Evolutionary conservation across 2,113 vertebrate genomes (phyloP).

Genomic region (Malurus cyaneus): DNA sequence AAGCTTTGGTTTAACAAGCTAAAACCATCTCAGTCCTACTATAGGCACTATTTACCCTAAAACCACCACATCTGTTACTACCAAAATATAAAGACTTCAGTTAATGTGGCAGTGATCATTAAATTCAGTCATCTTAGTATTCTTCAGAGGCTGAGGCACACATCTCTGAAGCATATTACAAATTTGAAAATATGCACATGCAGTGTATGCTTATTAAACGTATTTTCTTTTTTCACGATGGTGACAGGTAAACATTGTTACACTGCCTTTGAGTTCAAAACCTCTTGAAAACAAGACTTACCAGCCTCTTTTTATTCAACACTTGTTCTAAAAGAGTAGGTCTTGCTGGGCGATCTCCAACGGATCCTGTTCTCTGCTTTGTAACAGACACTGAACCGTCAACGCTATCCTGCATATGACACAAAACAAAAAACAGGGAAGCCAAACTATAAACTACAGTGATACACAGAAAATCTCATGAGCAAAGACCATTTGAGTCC

Average conservation of each 20-base stretch:
- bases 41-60: not conserved
- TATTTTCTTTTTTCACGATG: not conserved
- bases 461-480: not conserved
- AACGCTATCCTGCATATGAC: constrained; percentile 78
- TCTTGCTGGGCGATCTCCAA: constrained; percentile 92
- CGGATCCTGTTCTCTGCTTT: constrained; percentile 88
- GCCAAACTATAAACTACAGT: not conserved
- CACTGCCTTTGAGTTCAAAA: not conserved
- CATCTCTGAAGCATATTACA: not conserved
- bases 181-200: not conserved
- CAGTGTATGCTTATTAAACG: not conserved
- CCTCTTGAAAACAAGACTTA: constrained; percentile 60
- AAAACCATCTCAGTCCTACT: not conserved
- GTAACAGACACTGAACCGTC: constrained; percentile 90
- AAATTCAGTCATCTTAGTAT: not conserved
- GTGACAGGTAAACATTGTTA: not conserved
- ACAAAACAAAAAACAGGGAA: not conserved
- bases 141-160: not conserved
- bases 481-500: not conserved
- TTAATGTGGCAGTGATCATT: not conserved
- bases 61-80: not conserved
- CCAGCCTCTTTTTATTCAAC: constrained; percentile 95
- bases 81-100: not conserved
- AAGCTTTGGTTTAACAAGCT: not conserved
- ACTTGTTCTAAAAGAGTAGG: constrained; percentile 97